These are phyloP conservation scores for Lampris megalopsis DNA, from an alignment of 2,113 vertebrate species.

Conservation along the genomic window DNA sequence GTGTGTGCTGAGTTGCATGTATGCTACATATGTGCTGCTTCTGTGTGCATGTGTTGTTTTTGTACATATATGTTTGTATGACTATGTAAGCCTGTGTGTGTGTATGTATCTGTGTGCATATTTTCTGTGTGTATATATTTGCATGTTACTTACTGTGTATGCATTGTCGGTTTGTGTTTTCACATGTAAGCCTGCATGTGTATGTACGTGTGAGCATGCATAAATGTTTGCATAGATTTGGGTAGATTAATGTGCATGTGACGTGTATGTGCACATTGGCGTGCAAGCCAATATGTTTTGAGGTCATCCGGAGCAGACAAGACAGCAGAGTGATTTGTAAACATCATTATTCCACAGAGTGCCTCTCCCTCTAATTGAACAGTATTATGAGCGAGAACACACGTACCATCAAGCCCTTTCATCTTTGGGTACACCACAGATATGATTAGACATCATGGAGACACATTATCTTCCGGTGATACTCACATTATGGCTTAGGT, in stretches of 20 bases:
- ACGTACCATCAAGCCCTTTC: constrained; percentile 63
- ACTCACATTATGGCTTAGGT: constrained; percentile 55
- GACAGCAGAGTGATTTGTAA: constrained; percentile 49
- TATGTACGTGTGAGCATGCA: neutral
- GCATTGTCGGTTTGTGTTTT: neutral
- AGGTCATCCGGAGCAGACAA: constrained; percentile 36
- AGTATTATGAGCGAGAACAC: constrained; percentile 60
- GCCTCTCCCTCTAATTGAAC: constrained; percentile 61
- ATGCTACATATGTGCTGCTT: no score
- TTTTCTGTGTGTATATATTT: no score
- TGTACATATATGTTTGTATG: no score
- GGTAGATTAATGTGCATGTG: no score
- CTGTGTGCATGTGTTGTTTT: no score
- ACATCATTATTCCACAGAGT: constrained; percentile 69
- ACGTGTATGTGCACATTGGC: no score
- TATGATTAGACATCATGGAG: constrained; percentile 70
- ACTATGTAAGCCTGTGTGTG: no score
- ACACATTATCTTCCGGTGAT: constrained; percentile 60
- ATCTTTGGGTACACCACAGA: constrained; percentile 58
- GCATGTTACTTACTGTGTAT: no score
- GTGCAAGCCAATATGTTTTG: neutral
- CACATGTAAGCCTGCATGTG: neutral
- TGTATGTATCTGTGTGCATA: no score
- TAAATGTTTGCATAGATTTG: neutral
- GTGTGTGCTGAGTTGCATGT: no score